Evolutionary conservation across 2,113 vertebrate species (phyloP), one percentile per base, ranked within the genome.

Genomic region (Dolichallabes microphthalmus): DNA sequence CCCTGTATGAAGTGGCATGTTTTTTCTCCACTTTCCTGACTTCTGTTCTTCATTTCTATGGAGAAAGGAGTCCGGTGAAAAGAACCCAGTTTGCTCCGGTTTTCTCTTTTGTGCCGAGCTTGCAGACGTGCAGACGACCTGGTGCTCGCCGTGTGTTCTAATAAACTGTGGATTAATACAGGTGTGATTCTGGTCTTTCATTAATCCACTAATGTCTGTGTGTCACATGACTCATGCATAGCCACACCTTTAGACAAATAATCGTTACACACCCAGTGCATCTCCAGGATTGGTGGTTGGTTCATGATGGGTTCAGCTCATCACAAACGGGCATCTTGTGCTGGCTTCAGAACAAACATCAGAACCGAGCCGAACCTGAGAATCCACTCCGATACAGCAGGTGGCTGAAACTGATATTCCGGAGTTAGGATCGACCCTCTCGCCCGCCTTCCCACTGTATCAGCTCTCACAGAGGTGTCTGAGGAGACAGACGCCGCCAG

Each of bases 101-200:
- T 53, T n/a, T 20, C 57, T 82, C 69, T 73, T 83, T 76, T 78
- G 66, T 32, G 68, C 25, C 60, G 87, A 89, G 82, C 87, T 82
- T 87, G 83, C 73, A 85, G 84, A 71, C 79, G 45, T 87, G 86
- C 55, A 30, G 84, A 78, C 82, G 77, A 22, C 83, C 81, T 85
- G 81, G 81, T 87, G 45, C 55, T 85, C 81, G 8, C 83, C 69
- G 13, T 90, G 90, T 86, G 90, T 92, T 92, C 91, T 92, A 91
- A 90, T 92, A 92, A 93, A 91, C 82, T 90, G 90, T 91, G 86
- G 82, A 90, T 87, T 90, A 91, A 93, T 90, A 90, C 93, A 91
- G 86, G 82, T 80, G 85, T 91, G 85, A 92, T 91, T 92, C 90
- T 90, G 83, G 89, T 86, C 78, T 86, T 87, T 87, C 85, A 87